phyloP scores from a whole-genome alignment of 2,888 invertebrate genomes.

The Ophion obscuratus region DNA sequence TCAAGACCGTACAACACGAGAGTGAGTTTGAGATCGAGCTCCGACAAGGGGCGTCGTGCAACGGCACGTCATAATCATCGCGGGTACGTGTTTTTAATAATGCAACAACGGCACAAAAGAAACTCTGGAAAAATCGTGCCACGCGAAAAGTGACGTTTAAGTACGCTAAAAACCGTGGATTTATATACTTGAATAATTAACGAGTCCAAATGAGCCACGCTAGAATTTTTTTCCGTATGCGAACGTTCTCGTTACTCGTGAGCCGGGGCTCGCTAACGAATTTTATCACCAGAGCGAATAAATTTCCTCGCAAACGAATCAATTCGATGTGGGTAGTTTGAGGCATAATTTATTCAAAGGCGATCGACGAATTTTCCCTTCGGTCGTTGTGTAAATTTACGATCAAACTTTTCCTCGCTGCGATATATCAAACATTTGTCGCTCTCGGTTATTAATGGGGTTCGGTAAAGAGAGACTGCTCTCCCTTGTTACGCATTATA shows the following conservation, averaged over 20 bases:
- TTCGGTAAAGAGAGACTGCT: conserved; percentile 23
- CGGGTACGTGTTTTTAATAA: conserved; percentile 36
- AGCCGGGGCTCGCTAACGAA: neutral
- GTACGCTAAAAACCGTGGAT: neutral
- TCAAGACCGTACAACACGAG: conserved; percentile 56
- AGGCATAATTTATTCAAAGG: neutral
- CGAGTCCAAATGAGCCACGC: neutral
- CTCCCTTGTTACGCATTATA: neutral
- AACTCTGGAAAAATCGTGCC: neutral
- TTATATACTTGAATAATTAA: neutral
- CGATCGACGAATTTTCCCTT: conserved; percentile 1
- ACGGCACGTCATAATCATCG: conserved; percentile 49
- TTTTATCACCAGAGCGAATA: neutral
- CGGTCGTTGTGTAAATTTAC: conserved; percentile 16
- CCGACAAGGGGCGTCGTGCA: conserved; percentile 49
- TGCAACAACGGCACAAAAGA: conserved; percentile 1
- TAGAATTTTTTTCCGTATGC: neutral
- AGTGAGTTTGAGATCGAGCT: conserved; percentile 38
- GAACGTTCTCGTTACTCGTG: too few species aligned
- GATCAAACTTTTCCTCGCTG: neutral
- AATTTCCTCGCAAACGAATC: neutral
- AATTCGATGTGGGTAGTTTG: neutral
- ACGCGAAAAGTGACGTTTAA: neutral
- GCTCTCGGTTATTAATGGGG: conserved; percentile 28
- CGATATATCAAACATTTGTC: conserved; percentile 42